These are phyloP conservation scores for Lepus americanus DNA, from an alignment of 2,113 vertebrate species.

Conservation along the genomic window DNA sequence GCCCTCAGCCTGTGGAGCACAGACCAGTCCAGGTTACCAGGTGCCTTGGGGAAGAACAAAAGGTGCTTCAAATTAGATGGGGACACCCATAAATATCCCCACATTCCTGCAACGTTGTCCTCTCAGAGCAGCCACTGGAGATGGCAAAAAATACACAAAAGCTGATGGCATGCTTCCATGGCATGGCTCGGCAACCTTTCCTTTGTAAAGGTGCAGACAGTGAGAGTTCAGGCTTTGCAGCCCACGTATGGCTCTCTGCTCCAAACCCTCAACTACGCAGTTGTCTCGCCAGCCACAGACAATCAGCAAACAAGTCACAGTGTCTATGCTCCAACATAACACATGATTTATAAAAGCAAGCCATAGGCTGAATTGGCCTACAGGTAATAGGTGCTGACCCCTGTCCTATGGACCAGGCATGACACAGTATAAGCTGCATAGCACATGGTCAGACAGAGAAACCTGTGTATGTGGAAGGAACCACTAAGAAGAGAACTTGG, in stretches of 20 bases:
- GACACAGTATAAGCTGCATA: accelerated
- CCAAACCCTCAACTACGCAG: neutral
- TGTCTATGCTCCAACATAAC: neutral
- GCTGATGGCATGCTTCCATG: accelerated
- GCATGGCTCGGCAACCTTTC: accelerated
- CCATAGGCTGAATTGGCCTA: neutral
- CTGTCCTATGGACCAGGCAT: neutral
- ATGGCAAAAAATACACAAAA: too few species aligned
- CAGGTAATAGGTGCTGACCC: neutral
- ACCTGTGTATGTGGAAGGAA: neutral
- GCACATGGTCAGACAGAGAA: neutral
- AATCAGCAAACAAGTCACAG: neutral
- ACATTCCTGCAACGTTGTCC: too few species aligned
- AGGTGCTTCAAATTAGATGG: neutral
- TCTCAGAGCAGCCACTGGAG: neutral
- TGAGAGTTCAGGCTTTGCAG: too few species aligned
- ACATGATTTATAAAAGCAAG: neutral
- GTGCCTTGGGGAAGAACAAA: neutral
- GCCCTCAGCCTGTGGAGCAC: neutral
- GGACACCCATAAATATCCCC: neutral
- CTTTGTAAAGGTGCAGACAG: neutral
- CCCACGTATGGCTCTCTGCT: accelerated
- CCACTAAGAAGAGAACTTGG: too few species aligned
- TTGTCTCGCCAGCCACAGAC: accelerated
- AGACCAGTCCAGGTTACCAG: accelerated